Evolutionary conservation across 1,140 invertebrate species (phyloP).

Genomic region (Micrasema longulum): DNA sequence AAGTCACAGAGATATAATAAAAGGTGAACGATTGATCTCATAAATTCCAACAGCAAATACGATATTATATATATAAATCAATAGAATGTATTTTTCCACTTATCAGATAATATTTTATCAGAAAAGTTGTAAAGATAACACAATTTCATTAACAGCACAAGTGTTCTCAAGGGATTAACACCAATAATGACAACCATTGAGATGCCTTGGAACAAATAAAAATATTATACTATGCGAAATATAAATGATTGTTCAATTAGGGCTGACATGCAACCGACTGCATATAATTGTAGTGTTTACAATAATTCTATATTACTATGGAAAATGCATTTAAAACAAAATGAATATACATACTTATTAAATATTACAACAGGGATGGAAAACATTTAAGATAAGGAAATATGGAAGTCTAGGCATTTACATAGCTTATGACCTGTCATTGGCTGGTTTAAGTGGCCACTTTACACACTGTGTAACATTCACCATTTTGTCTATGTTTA

Average conservation of each 20-base stretch:
- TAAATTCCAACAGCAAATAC: conserved; percentile 1
- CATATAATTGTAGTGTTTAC: too few relatives aligned
- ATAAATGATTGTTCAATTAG: not conserved
- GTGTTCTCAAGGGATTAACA: conserved; percentile 2
- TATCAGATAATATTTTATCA: conserved; percentile 30
- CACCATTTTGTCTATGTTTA: too few relatives aligned
- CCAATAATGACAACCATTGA: not conserved
- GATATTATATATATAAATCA: not conserved
- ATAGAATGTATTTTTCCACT: conserved; percentile 24
- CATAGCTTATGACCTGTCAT: too few relatives aligned
- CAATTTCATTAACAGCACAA: not conserved
- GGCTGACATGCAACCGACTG: too few relatives aligned
- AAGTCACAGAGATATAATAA: not conserved
- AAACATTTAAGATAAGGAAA: too few relatives aligned
- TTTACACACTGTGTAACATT: too few relatives aligned
- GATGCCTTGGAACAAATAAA: not conserved
- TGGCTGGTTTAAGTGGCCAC: too few relatives aligned
- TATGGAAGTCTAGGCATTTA: too few relatives aligned
- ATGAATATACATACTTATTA: too few relatives aligned
- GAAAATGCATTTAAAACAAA: too few relatives aligned
- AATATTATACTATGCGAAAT: not conserved
- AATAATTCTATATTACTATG: too few relatives aligned
- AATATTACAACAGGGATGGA: too few relatives aligned
- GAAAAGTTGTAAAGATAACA: not conserved
- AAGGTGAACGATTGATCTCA: conserved; percentile 18